Percentiles rank a stretch among this genome's conserved stretches.
phyloP scores from a whole-genome alignment of 2,113 vertebrate genomes.

The Neofelis nebulosa region DNA sequence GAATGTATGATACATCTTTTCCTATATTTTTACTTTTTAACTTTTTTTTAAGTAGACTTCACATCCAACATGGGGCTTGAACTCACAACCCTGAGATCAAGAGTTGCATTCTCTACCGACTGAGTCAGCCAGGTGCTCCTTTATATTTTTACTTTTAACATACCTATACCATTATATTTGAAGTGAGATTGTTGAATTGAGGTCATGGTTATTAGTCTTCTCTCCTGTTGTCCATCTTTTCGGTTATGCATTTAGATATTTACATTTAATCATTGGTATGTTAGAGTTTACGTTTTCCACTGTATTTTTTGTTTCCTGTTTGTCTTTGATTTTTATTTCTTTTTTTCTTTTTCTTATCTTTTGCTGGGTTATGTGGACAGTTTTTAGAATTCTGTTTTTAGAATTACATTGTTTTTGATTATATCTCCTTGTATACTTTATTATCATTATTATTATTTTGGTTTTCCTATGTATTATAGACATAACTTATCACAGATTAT shows the following conservation, averaged over 20 bases:
- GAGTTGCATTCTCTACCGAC: no score
- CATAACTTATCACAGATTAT: not conserved
- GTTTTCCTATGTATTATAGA: not conserved
- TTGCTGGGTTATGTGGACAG: not conserved
- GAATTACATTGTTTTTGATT: not conserved
- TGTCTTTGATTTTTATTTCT: not conserved
- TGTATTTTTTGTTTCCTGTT: not conserved
- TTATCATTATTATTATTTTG: not conserved
- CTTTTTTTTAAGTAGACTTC: no score
- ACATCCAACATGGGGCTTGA: no score
- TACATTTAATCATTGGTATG: not conserved
- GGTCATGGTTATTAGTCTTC: not conserved
- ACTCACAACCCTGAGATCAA: no score
- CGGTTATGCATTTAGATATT: not conserved
- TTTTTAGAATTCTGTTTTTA: not conserved
- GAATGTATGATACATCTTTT: not conserved
- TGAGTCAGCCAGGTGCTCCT: no score
- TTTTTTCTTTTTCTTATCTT: not conserved
- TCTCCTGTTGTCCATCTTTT: not conserved
- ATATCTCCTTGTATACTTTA: not conserved
- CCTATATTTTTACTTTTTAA: not conserved
- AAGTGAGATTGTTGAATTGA: not conserved
- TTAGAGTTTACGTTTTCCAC: not conserved
- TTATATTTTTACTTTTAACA: not conserved
- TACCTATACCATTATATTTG: not conserved